These are phyloP conservation scores for Abrostola triplasia DNA, from an alignment of 2,888 invertebrate species.

Conservation along the genomic window DNA sequence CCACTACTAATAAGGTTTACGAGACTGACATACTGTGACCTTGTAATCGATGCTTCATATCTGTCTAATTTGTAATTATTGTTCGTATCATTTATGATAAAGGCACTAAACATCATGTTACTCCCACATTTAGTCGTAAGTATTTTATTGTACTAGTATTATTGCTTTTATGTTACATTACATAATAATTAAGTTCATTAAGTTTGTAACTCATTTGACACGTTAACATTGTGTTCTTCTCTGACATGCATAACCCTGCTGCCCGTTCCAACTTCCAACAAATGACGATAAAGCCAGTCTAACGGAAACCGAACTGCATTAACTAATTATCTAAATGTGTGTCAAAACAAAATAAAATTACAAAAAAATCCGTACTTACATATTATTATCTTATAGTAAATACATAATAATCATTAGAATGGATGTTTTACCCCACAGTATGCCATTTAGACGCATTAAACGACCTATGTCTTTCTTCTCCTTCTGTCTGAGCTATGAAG, in stretches of 20 bases:
- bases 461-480: constrained; percentile 29
- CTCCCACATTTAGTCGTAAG: constrained; percentile 40
- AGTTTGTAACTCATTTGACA: constrained; percentile 24
- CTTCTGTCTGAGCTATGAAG: constrained; percentile 16
- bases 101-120: constrained; percentile 35
- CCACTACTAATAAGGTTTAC: constrained; percentile 94
- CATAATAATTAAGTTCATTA: constrained; percentile 24
- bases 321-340: constrained; percentile 27
- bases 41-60: constrained; percentile 68
- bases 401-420: constrained; percentile 35
- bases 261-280: neutral
- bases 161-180: constrained; percentile 36
- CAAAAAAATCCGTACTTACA: constrained; percentile 31
- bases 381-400: constrained; percentile 46
- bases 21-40: constrained; percentile 98
- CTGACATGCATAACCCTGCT: constrained; percentile 18
- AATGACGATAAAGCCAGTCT: constrained; percentile 54
- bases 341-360: constrained; percentile 45
- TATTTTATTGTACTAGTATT: constrained; percentile 38
- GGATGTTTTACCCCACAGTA: constrained; percentile 37
- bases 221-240: constrained; percentile 12
- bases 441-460: constrained; percentile 23
- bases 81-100: constrained; percentile 30
- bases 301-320: constrained; percentile 49
- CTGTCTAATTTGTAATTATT: constrained; percentile 58